Evolutionary conservation across 2,797 vertebrate species (phyloP), one percentile per base, ranked within the genome.

Genomic region (Ctenopoma multispine): DNA sequence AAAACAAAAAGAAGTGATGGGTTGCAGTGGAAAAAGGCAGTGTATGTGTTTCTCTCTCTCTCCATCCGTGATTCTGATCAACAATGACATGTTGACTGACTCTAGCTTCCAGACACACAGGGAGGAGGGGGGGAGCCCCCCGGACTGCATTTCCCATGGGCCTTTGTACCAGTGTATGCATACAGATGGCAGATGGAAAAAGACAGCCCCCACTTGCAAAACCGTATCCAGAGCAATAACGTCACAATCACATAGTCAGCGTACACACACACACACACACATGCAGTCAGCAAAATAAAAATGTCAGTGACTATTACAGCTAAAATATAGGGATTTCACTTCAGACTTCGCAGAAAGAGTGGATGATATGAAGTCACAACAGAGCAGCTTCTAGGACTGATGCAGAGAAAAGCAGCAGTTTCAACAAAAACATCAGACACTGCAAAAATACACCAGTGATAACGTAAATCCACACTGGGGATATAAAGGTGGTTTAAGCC

Each of bases 101-200:
- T 79, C 43, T 29, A 27, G 63, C 83, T 82, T 86, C 53, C 62
- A 87, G 80, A 78, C 75, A 82, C 18, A n/a, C 38, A 21, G 51
- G 64, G 49, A 36, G 54, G 58, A 10, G 3, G 62, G 68, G 46
- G 43, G 20, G 43, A 29, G 14, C 48, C 64, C 63, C 76, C 65
- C 54, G 79, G 81, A 91, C 90, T 86, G 75, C 85, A 86, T 90
- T 84, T 92, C 93, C 92, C 92, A 88, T 65, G 87, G 89, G 90
- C 38, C 86, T 76, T 79, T 84, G 83, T 72, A 86, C 73, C 67
- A 82, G 72, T 61, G 57, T 80, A 66, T 69, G 80, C 85, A n/a
- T n/a, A 84, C 91, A 94, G 90, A 94, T 92, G 93, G 91, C 71
- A 87, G 77, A 82, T 80, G 61, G 78, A 75, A 75, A 50, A 27